Evolutionary conservation across 1,140 invertebrate genomes (phyloP), one percentile per base, ranked within the genome.

Genomic region (Drosophila funebris): DNA sequence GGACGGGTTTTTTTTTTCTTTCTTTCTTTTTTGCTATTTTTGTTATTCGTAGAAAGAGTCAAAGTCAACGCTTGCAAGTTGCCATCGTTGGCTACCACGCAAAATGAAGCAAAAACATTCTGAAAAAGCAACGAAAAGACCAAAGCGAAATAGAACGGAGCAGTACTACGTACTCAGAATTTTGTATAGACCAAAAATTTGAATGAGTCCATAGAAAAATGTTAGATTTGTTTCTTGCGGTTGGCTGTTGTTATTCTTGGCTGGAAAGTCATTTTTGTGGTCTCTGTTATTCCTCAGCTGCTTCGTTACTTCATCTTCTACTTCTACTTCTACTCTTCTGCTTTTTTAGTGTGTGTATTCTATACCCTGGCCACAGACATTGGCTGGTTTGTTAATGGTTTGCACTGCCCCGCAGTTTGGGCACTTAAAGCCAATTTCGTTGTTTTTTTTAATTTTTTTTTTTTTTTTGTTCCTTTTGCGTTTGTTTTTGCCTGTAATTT

Each of bases 201-300:
- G 77, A 69, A 78, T 85, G 84, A 69, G 81, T 84, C 64, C 62
- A 46, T 70, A 68, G 61, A 64, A 82, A 56, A 54, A 63, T 44
- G 56, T 41, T 67, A 2, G 20, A 18, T 24, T 64, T 60, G 43
- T 46, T 61, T 67, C 44, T 69, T 76, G 41, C 46, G 60, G 54
- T 61, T 50, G 29, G 44, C n/a, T 84, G 52, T 54, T 58, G 70
- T 52, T 76, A 33, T 62, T 70, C 46, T 70, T 73, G 78, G 57
- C 56, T 74, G 43, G 46, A 87, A 81, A 85, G 77, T 84, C 77
- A 81, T 77, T 87, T 77, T 74, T 85, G 80, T 77, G 81, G 81
- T 67, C 73, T 80, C 81, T 77, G 73, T 72, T 87, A 54, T 82
- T 77, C 50, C 43, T 70, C 39, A 14, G 5, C 46, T 43, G 53